Conservation (phyloP, 2,888 invertebrate genomes). For the Osmoderma eremita region DNA sequence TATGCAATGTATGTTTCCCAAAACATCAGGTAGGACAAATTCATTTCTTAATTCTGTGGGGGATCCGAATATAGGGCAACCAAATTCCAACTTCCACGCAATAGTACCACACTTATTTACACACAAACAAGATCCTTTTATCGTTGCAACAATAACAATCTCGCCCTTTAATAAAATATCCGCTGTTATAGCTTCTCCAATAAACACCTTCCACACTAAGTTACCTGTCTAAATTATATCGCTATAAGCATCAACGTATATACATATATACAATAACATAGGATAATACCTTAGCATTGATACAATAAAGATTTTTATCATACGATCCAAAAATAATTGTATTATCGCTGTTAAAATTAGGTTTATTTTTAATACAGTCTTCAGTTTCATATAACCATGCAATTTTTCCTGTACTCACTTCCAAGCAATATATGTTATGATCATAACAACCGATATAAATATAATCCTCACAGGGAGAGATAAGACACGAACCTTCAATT, state of each 20-base stretch:
- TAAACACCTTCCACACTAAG: slow-evolving; percentile 59
- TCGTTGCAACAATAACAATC: slow-evolving; percentile 66
- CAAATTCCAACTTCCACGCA: slow-evolving; percentile 69
- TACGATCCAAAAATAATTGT: slow-evolving; percentile 77
- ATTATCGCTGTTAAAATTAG: slow-evolving; percentile 61
- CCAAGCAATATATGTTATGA: slow-evolving; percentile 75
- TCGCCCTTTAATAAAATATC: slow-evolving; percentile 62
- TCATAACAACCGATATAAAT: slow-evolving; percentile 83
- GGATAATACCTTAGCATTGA: slow-evolving; percentile 66
- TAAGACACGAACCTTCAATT: slow-evolving; percentile 71
- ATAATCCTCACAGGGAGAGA: slow-evolving; percentile 60
- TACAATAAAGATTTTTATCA: slow-evolving; percentile 72
- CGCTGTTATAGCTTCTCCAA: slow-evolving; percentile 65
- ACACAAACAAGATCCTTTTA: slow-evolving; percentile 70
- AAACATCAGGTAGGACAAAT: slow-evolving; percentile 68
- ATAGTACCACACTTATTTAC: slow-evolving; percentile 66
- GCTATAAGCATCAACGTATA: slow-evolving; percentile 33
- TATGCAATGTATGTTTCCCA: slow-evolving; percentile 69
- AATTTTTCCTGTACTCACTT: slow-evolving; percentile 66
- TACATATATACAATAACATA: slow-evolving; percentile 31
- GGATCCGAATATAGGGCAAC: slow-evolving; percentile 72
- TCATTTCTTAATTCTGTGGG: slow-evolving; percentile 68
- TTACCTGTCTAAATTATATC: slow-evolving; percentile 64
- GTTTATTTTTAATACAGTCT: slow-evolving; percentile 74
- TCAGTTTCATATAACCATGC: slow-evolving; percentile 72